Percentiles rank a stretch among this genome's conserved stretches.
These are phyloP conservation scores for Clavelina lepadiformis DNA, from an alignment of 23 tunicate species.

Conservation along the genomic window DNA sequence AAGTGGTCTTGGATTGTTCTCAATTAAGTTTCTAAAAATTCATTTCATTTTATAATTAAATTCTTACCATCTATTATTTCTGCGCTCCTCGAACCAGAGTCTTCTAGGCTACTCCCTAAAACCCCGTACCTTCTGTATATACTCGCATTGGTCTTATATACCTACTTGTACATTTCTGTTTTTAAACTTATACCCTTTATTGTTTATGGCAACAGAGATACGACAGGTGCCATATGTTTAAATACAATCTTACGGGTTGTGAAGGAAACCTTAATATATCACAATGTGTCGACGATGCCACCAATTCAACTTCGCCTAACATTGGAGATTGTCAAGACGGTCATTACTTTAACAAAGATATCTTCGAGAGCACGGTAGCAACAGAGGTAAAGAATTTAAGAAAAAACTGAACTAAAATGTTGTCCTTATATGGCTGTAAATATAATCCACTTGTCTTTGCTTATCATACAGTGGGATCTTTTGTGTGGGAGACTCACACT, in stretches of 20 bases:
- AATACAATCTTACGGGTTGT: background rate
- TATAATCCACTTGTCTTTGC: background rate
- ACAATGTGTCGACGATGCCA: background rate
- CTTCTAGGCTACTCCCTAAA: too few species aligned
- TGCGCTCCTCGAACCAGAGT: too few species aligned
- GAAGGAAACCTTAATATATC: background rate
- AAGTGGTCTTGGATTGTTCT: too few species aligned
- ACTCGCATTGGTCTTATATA: too few species aligned
- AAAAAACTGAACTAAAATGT: too few species aligned
- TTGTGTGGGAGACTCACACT: background rate
- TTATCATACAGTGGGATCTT: background rate
- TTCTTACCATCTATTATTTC: too few species aligned
- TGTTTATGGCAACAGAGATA: background rate
- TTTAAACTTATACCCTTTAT: background rate
- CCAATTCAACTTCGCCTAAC: background rate
- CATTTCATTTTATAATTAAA: too few species aligned
- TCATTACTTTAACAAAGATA: background rate
- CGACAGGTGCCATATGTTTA: background rate
- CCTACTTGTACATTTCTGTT: background rate
- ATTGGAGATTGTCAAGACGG: background rate
- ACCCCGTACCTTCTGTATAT: too few species aligned
- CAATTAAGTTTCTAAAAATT: too few species aligned
- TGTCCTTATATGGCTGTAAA: background rate
- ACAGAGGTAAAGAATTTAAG: constrained; percentile 1
- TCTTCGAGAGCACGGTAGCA: background rate